Evolutionary conservation across 1,140 invertebrate species (phyloP), one percentile per base, ranked within the genome.

Genomic region (Drosophila paulistorum): DNA sequence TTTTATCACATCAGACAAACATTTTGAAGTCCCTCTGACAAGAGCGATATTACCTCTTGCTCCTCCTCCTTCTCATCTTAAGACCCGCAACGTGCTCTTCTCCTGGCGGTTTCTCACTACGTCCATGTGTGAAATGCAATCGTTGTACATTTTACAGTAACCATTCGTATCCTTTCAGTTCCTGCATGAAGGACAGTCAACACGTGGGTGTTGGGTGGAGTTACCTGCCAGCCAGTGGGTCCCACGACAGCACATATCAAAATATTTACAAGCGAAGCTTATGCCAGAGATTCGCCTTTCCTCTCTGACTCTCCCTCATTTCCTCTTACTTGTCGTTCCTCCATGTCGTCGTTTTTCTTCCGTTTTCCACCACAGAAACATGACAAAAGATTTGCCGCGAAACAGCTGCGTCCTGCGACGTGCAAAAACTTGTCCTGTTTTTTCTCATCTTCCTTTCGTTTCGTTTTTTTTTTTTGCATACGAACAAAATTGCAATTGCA

Each of bases 361-460:
- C 57, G 14, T 14, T n/a, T 37, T 41, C 57, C 59, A 68, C 71
- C 23, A 6, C 23, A 62, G 61, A 45, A 54, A 67, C 59, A 66
- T 74, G 72, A 75, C 72, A 78, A 48, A 30, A 65, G 68, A 71
- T 71, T 67, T 67, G 60, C 67, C 60, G 54, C 57, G 17, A 37
- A 71, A 54, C 76, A 78, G 67, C 76, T 71, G 76, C 7, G 67
- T 42, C 75, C 41, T 41, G 26, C 42, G 39, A 42, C 63, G 55
- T 64, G 63, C 63, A 48, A 67, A 69, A 65, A 14, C 45, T 51
- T 23, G 45, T 51, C 45, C 35, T 57, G 54, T 57, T 26, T 55
- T 33, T 30, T n/a, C 7, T 26, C 30, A 30, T 30, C 30, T 30
- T 30, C 30, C 3, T 30, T 59, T 57, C 17, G 11, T 39, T 20